Base-by-base conservation (phyloP, 2,888 invertebrate species). In the Merodon equestris region DNA sequence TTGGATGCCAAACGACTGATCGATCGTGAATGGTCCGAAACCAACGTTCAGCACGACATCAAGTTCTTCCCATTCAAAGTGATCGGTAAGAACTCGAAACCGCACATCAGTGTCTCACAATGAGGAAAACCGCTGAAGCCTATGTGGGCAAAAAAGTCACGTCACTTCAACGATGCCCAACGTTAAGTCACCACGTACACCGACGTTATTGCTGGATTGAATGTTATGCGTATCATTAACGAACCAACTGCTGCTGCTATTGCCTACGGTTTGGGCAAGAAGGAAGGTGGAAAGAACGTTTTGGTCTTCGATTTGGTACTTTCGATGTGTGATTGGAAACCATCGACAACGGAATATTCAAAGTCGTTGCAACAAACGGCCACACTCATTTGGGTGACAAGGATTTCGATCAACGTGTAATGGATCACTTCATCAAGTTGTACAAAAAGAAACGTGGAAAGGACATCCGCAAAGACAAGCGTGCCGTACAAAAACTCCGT, bases 91-190 rank as follows among this genome's bases (percentile, higher is more conserved):
- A 96, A 94, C 89, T 94, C 94, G 87, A 99, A 99, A 89, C 99
- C 99, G 1, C 96, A 98, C 86, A 95, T 99, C 64, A 91, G 94
- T 82, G 97, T 98, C 0, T 90, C 91, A 98, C 99, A 90, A 98
- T 99, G 98, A 98, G 97, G 91, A 97, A 98, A 90, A 97, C 96
- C 7, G 98, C 98, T 40, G 98, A 98, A 88, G 97, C 97, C n/a
- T 98, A 98, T 87, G 91, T 98, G 63, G 97, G 98, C 83, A 97
- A 98, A 90, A 97, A 94, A 85, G 94, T 96, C 15, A 92, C 92
- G n/a, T 92, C 99, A 99, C 90, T 99, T 99, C 93, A 99, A 99
- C 87, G 99, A 99, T 90, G 99, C 98, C 82, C 99, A 99, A 90
- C 94, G 99, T 90, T 99, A 99, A 90, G 98, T 98, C 27, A 99